Evolutionary conservation across 2,888 invertebrate genomes (phyloP).

Genomic region (Pachliopta kotzebuea): DNA sequence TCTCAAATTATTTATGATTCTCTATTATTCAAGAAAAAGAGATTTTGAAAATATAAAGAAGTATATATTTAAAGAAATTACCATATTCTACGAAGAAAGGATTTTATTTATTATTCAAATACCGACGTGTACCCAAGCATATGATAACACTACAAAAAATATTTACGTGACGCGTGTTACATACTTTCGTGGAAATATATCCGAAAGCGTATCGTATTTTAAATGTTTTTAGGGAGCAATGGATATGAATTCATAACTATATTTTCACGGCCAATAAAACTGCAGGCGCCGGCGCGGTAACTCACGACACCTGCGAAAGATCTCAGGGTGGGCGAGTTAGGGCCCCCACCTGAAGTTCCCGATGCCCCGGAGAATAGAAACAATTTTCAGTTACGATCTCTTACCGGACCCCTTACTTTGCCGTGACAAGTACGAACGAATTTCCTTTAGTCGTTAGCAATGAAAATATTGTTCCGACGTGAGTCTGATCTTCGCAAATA

Average conservation of each 20-base stretch:
- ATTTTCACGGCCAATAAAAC: conserved; percentile 53
- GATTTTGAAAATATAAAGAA: neutral
- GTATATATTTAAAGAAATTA: neutral
- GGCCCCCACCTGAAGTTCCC: conserved; percentile 45
- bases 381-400: conserved; percentile 66
- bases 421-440: conserved; percentile 52
- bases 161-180: conserved; percentile 16
- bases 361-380: conserved; percentile 54
- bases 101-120: conserved; percentile 4
- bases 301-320: conserved; percentile 66
- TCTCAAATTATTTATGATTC: conserved; percentile 12
- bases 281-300: conserved; percentile 57
- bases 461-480: conserved; percentile 67
- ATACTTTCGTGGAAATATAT: conserved; percentile 10
- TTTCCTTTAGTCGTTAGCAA: conserved; percentile 57
- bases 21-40: neutral
- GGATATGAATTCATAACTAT: conserved; percentile 30
- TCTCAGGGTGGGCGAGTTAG: conserved; percentile 45
- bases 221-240: conserved; percentile 20
- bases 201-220: conserved; percentile 21
- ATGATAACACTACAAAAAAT: conserved; percentile 9
- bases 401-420: conserved; percentile 37
- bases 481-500: conserved; percentile 34
- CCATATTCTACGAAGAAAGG: neutral
- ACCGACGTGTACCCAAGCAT: neutral